Conservation (phyloP, 1,140 invertebrate genomes). For the Psilanteris sp. region DNA sequence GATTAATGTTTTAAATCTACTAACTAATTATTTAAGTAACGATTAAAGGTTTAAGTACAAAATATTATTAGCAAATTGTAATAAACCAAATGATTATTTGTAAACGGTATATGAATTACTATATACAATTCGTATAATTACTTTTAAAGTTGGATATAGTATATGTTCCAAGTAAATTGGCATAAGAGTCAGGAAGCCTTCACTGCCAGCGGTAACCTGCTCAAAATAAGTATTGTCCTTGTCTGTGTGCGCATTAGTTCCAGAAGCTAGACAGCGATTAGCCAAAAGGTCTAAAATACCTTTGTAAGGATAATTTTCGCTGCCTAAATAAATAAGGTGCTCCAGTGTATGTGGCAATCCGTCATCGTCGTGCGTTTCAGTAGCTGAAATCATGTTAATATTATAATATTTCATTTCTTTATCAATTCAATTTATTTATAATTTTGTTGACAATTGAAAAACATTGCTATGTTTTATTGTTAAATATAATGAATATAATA, state of each 20-base stretch:
- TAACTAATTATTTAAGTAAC: no score
- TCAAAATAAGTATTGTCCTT: constrained; percentile 95
- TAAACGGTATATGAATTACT: no score
- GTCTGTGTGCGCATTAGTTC: constrained; percentile 93
- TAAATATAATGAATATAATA: no score
- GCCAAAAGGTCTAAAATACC: constrained; percentile 93
- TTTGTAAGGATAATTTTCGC: constrained; percentile 93
- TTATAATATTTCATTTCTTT: no score
- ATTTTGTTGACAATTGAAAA: no score
- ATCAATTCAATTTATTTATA: no score
- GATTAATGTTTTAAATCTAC: no score
- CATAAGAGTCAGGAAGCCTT: constrained; percentile 92
- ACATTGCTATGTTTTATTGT: no score
- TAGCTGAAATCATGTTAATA: constrained; percentile 88
- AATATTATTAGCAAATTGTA: no score
- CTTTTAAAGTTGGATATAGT: constrained; percentile 89
- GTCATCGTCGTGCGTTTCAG: constrained; percentile 94
- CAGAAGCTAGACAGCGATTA: constrained; percentile 92
- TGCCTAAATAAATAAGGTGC: constrained; percentile 95
- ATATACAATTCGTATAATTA: constrained; percentile 68
- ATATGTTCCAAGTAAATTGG: constrained; percentile 96
- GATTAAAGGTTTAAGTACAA: no score
- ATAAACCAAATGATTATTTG: no score
- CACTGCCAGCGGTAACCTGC: constrained; percentile 90
- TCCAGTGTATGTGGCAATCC: constrained; percentile 95